phyloP scores from a whole-genome alignment of 2,113 vertebrate species.

The Poicephalus meyeri region DNA sequence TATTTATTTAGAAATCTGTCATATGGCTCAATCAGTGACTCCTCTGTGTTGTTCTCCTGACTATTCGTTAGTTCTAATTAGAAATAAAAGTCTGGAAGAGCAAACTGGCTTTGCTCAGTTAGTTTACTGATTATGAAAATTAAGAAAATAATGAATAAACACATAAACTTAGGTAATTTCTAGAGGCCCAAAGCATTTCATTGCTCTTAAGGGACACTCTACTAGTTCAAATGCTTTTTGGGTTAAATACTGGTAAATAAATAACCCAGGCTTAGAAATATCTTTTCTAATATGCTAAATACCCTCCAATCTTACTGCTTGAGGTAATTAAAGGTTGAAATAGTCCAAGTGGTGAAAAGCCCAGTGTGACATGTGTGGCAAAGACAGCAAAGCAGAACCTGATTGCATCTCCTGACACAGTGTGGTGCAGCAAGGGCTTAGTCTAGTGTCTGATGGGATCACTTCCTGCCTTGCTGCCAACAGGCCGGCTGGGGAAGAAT shows the following conservation, averaged over 20 bases:
- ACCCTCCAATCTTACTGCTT: neutral
- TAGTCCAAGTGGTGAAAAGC: neutral
- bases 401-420: neutral
- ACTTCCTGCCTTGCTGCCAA: fast-evolving
- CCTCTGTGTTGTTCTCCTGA: neutral
- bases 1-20: neutral
- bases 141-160: neutral
- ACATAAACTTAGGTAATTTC: neutral
- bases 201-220: neutral
- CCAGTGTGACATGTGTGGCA: neutral
- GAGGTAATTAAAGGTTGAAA: neutral
- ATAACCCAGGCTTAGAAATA: neutral
- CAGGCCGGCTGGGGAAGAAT: neutral
- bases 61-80: neutral
- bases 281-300: neutral
- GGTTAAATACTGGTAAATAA: neutral
- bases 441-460: fast-evolving
- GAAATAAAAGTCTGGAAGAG: neutral
- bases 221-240: neutral
- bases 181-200: neutral
- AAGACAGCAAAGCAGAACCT: neutral
- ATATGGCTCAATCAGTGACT: neutral
- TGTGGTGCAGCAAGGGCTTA: fast-evolving
- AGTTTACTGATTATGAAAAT: neutral
- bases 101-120: neutral